Evolutionary conservation across 2,888 invertebrate genomes (phyloP).

Genomic region (Harpalus rufipes): DNA sequence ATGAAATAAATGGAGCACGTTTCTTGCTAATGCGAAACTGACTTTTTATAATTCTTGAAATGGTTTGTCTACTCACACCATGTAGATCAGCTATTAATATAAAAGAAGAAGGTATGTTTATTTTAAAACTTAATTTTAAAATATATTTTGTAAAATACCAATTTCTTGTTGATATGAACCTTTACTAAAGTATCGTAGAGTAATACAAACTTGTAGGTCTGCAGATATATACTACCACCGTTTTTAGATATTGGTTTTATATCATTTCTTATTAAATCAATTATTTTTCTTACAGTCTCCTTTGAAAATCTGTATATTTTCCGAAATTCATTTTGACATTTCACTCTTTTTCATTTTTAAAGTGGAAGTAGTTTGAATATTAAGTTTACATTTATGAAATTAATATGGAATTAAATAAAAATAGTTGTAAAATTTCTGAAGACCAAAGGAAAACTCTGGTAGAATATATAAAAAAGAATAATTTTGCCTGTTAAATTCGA

Average conservation of each 20-base stretch:
- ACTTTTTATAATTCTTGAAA: constrained; percentile 2
- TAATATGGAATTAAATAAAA: no score
- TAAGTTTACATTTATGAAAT: no score
- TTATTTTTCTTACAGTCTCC: neutral
- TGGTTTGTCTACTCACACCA: neutral
- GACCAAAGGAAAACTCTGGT: no score
- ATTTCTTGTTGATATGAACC: neutral
- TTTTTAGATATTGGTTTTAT: neutral
- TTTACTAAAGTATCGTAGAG: constrained; percentile 14
- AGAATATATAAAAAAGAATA: no score
- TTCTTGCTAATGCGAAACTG: neutral
- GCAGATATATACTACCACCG: neutral
- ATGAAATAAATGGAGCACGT: neutral
- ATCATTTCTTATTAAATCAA: neutral
- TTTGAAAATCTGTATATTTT: neutral
- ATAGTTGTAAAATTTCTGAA: no score
- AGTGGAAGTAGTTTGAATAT: no score
- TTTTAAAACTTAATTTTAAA: neutral
- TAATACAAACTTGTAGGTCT: neutral
- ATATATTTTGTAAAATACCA: no score
- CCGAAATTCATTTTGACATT: neutral
- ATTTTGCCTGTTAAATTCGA: no score
- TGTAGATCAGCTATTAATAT: constrained; percentile 20
- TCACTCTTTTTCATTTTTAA: no score
- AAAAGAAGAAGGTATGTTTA: neutral